These are phyloP conservation scores for Eueides isabella DNA, from an alignment of 1,140 invertebrate species.

Conservation along the genomic window DNA sequence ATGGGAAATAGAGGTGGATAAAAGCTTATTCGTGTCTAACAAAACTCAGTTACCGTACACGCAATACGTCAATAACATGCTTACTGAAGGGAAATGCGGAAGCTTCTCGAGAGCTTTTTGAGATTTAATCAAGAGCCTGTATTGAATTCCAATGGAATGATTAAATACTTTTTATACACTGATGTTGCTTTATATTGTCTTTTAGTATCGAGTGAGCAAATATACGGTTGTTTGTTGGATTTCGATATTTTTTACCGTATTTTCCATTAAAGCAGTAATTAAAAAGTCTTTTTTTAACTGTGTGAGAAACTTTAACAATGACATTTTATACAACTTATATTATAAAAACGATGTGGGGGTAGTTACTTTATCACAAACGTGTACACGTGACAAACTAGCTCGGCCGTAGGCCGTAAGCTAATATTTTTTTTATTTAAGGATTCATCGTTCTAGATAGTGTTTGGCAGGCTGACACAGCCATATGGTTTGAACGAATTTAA, in stretches of 20 bases:
- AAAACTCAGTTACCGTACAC: neutral
- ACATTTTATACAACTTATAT: too few relatives aligned
- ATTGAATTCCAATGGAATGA: neutral
- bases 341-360: too few relatives aligned
- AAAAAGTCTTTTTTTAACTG: too few relatives aligned
- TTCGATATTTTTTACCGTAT: neutral
- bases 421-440: too few relatives aligned
- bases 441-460: too few relatives aligned
- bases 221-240: neutral
- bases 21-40: neutral
- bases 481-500: too few relatives aligned
- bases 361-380: too few relatives aligned
- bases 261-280: neutral
- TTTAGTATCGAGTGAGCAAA: neutral
- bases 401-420: too few relatives aligned
- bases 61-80: constrained; percentile 1
- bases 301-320: too few relatives aligned
- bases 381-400: too few relatives aligned
- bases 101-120: neutral
- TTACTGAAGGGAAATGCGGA: constrained; percentile 1
- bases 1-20: too few relatives aligned
- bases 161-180: neutral
- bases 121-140: constrained; percentile 8
- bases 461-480: too few relatives aligned
- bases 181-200: neutral